Evolutionary conservation across 92 coral and sea anemone species (phyloP).

Genomic region (Epizoanthus rinbou): DNA sequence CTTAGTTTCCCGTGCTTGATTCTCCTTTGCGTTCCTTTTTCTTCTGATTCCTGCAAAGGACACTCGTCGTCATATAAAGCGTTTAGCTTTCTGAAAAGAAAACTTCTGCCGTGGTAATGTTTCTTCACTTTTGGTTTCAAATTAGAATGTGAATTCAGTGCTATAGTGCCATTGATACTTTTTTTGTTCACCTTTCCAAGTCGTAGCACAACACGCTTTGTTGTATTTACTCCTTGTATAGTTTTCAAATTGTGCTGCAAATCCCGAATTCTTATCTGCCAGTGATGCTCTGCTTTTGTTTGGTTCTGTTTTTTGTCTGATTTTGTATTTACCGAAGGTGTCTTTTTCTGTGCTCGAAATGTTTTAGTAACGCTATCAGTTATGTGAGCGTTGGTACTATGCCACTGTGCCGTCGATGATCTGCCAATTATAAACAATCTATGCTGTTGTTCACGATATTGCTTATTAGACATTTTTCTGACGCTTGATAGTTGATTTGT

Average conservation of each 20-base stretch:
- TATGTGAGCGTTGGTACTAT: neutral
- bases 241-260: neutral
- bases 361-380: too few relatives aligned
- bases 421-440: too few relatives aligned
- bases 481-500: too few relatives aligned
- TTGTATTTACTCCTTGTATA: neutral
- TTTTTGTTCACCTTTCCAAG: neutral
- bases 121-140: neutral
- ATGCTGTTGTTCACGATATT: too few relatives aligned
- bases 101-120: conserved; percentile 1
- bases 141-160: neutral
- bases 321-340: neutral
- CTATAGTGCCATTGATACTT: neutral
- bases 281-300: neutral
- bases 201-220: neutral
- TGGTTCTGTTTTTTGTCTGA: neutral
- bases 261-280: neutral
- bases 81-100: neutral
- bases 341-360: neutral
- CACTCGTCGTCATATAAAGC: neutral
- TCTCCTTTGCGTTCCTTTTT: neutral
- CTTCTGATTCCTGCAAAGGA: neutral
- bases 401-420: neutral
- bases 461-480: too few relatives aligned
- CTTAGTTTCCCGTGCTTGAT: neutral